phyloP scores from a whole-genome alignment of 2,113 vertebrate genomes.

The Excalfactoria chinensis region DNA sequence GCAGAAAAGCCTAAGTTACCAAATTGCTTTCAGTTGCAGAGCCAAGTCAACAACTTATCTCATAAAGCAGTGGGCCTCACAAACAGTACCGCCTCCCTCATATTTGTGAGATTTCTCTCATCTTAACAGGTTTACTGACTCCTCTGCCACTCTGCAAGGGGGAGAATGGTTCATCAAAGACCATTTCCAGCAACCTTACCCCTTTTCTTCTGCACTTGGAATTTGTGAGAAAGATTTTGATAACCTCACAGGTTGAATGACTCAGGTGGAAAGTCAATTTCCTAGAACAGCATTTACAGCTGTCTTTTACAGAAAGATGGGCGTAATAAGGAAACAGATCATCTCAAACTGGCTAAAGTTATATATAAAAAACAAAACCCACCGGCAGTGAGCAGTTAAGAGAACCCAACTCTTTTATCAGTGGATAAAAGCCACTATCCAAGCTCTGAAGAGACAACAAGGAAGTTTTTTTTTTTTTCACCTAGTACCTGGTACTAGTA shows the following conservation, averaged over 20 bases:
- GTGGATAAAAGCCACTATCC: neutral
- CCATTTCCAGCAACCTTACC: neutral
- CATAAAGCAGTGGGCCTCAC: neutral
- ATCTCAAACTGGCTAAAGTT: neutral
- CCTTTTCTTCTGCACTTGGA: neutral
- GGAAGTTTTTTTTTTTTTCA: neutral
- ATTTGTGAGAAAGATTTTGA: neutral
- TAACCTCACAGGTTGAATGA: neutral
- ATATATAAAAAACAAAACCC: neutral
- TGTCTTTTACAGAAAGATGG: neutral
- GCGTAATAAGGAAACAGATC: neutral
- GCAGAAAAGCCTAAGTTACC: neutral
- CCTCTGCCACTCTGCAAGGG: neutral
- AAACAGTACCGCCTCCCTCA: neutral
- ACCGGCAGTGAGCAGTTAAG: neutral
- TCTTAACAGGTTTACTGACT: neutral
- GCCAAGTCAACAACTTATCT: neutral
- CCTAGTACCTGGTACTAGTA: neutral
- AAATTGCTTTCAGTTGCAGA: neutral
- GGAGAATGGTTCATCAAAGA: neutral
- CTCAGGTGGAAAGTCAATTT: neutral
- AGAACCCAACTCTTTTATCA: neutral
- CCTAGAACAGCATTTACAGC: neutral
- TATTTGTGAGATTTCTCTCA: neutral
- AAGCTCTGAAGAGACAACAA: neutral